A percentile compares a stretch with the other conserved stretches of the same genome.
phyloP scores from a whole-genome alignment of 2,888 invertebrate genomes.

The Strigamia maritima region DNA sequence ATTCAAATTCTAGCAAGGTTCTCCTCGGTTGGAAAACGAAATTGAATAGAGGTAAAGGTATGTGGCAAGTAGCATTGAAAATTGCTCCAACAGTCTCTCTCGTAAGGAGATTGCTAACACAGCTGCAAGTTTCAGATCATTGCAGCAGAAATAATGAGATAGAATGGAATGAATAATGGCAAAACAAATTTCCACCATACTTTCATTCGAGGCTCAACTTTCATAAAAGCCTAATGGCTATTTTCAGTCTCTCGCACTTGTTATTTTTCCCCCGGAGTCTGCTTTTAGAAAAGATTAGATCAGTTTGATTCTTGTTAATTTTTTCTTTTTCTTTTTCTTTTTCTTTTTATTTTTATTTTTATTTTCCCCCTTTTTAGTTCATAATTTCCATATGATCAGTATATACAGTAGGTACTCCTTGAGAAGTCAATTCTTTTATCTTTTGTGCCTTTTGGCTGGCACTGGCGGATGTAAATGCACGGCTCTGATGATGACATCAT shows the following conservation, averaged over 20 bases:
- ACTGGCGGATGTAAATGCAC: too few species aligned
- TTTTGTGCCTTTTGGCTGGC: too few species aligned
- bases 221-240: background rate
- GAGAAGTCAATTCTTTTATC: too few species aligned
- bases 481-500: too few species aligned
- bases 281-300: background rate
- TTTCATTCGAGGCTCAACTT: background rate
- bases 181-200: background rate
- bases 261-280: background rate
- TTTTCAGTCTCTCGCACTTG: background rate
- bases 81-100: background rate
- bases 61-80: constrained; percentile 5
- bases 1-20: background rate
- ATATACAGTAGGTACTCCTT: too few species aligned
- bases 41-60: constrained; percentile 26
- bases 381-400: too few species aligned
- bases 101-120: constrained; percentile 19
- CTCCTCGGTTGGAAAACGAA: background rate
- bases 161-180: constrained; percentile 9
- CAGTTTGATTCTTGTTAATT: background rate
- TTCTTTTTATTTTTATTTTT: background rate
- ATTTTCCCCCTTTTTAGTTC: background rate
- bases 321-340: background rate
- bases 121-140: constrained; percentile 24
- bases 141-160: constrained; percentile 18